phyloP scores from a whole-genome alignment of 2,113 vertebrate genomes.

The Engraulis encrasicolus region DNA sequence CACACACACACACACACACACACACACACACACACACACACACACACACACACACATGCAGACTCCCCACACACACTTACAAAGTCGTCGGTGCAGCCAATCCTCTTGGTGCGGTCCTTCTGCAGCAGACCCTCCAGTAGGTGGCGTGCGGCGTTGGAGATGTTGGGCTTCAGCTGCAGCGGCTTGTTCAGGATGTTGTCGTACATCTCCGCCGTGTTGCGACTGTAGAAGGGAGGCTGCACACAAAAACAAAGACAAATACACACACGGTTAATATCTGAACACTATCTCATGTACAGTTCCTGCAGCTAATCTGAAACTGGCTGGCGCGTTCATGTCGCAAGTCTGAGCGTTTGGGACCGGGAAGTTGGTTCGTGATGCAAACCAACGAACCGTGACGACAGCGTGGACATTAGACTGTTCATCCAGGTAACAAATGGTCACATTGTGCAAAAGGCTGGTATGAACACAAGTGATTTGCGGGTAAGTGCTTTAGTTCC shows the following conservation, averaged over 20 bases:
- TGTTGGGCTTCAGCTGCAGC: slow-evolving; percentile 97
- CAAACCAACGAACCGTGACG: no score
- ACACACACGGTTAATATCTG: slow-evolving; percentile 24
- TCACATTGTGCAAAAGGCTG: no score
- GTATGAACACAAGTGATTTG: no score
- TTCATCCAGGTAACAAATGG: no score
- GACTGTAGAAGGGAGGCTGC: slow-evolving; percentile 97
- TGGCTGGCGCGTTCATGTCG: no score
- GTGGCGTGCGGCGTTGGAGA: slow-evolving; percentile 93
- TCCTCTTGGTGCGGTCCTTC: slow-evolving; percentile 92
- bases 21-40: neutral
- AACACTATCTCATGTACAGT: neutral
- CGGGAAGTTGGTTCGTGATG: no score
- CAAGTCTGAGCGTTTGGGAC: no score
- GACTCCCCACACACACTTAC: no score
- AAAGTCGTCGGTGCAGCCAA: slow-evolving; percentile 94
- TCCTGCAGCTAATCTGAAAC: no score
- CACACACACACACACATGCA: no score
- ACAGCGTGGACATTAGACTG: no score
- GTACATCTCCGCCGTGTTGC: slow-evolving; percentile 98
- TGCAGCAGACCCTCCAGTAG: slow-evolving; percentile 94
- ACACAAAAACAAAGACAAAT: slow-evolving; percentile 26
- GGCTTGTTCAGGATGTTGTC: slow-evolving; percentile 99
- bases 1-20: slow-evolving; percentile 72
- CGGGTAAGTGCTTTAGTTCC: no score